Evolutionary conservation across 2,113 vertebrate species (phyloP).

Genomic region (Heterotis niloticus): DNA sequence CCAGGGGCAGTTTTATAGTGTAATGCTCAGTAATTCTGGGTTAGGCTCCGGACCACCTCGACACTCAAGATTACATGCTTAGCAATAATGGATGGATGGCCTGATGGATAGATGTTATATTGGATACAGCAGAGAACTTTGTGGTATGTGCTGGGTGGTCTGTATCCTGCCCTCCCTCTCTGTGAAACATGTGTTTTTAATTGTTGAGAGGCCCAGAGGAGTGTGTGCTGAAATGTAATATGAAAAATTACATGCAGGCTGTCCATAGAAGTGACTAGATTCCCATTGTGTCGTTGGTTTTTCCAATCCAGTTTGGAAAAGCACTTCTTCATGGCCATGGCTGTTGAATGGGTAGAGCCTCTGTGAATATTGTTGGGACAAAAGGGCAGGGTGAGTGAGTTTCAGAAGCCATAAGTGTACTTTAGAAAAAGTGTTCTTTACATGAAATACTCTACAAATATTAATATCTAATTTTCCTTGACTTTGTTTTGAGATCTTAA

Average conservation of each 20-base stretch:
- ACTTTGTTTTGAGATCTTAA: too few relatives aligned
- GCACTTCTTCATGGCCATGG: slow-evolving; percentile 17
- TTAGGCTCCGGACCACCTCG: too few relatives aligned
- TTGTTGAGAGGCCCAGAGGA: slow-evolving; percentile 36
- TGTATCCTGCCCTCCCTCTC: neutral
- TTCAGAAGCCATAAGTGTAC: slow-evolving; percentile 40
- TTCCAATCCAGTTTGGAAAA: slow-evolving; percentile 30
- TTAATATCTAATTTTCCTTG: too few relatives aligned
- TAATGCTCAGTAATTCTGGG: too few relatives aligned
- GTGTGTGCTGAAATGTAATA: slow-evolving; percentile 51
- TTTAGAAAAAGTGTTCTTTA: neutral
- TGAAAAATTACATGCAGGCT: slow-evolving; percentile 58
- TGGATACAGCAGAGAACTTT: neutral
- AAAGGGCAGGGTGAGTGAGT: slow-evolving; percentile 26
- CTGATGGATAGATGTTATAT: too few relatives aligned
- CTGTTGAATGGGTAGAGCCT: slow-evolving; percentile 18
- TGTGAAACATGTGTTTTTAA: slow-evolving; percentile 32
- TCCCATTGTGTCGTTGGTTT: slow-evolving; percentile 44
- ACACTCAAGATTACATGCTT: too few relatives aligned
- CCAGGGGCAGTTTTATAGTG: too few relatives aligned
- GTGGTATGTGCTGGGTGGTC: neutral
- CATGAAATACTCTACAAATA: neutral
- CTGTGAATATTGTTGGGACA: slow-evolving; percentile 25
- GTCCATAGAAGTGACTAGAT: slow-evolving; percentile 51
- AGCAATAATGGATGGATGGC: too few relatives aligned